phyloP scores from a whole-genome alignment of 2,888 invertebrate species.

The Pocota personata region DNA sequence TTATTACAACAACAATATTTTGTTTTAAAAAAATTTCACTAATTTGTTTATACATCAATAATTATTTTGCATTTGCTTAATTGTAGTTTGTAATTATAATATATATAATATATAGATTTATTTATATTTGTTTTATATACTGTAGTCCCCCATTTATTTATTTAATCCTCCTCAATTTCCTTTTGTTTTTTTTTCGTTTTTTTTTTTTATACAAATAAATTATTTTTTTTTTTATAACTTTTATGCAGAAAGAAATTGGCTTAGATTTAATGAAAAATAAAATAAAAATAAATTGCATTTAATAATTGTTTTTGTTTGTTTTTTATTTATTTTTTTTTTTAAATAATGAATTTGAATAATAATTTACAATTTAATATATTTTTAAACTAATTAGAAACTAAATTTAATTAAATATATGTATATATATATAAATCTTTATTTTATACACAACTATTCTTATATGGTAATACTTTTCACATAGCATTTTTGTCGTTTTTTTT shows the following conservation, averaged over 20 bases:
- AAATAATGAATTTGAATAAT: conserved; percentile 54
- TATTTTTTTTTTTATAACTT: conserved; percentile 26
- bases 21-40: conserved; percentile 73
- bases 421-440: conserved; percentile 52
- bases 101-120: conserved; percentile 72
- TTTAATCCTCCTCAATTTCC: conserved; percentile 64
- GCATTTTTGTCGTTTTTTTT: conserved; percentile 55
- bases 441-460: conserved; percentile 68
- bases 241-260: conserved; percentile 44
- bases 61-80: conserved; percentile 69
- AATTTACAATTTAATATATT: conserved; percentile 55
- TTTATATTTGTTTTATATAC: conserved; percentile 74
- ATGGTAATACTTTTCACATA: conserved; percentile 72
- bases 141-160: conserved; percentile 73
- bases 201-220: conserved; percentile 63
- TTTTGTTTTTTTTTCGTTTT: conserved; percentile 18
- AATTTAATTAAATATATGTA: conserved; percentile 54
- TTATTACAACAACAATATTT: conserved; percentile 77
- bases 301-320: conserved; percentile 12
- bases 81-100: conserved; percentile 70
- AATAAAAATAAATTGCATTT: conserved; percentile 36
- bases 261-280: conserved; percentile 35
- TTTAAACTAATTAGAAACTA: conserved; percentile 59
- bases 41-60: conserved; percentile 74
- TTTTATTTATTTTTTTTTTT: conserved; percentile 4